These are phyloP conservation scores for Aldabrachelys gigantea DNA, from an alignment of 2,113 vertebrate genomes.

Conservation along the genomic window DNA sequence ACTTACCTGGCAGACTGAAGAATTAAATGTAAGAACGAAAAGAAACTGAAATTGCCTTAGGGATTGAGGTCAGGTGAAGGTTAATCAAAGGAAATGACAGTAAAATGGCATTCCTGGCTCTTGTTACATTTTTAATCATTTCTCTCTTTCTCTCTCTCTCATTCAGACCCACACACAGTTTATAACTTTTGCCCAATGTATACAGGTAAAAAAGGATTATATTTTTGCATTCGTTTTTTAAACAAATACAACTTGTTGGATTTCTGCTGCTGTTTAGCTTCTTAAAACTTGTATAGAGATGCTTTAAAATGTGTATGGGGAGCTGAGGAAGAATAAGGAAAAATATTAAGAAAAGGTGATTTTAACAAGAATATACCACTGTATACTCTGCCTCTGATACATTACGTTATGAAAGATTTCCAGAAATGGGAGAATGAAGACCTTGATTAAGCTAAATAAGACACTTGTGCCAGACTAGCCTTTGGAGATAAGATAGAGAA, in stretches of 20 bases:
- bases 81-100: conserved; percentile 85
- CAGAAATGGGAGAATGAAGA: conserved; percentile 54
- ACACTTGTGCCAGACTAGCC: neutral
- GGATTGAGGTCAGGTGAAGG: conserved; percentile 80
- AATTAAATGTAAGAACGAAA: conserved; percentile 76
- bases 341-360: conserved; percentile 63
- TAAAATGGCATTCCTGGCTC: conserved; percentile 77
- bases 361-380: conserved; percentile 61
- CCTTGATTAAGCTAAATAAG: conserved; percentile 45
- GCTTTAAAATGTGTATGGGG: conserved; percentile 53
- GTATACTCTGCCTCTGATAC: conserved; percentile 11
- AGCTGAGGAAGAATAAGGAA: conserved; percentile 38
- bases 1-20: conserved; percentile 59
- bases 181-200: conserved; percentile 24
- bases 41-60: conserved; percentile 74
- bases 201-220: conserved; percentile 20
- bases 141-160: neutral
- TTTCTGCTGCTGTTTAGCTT: conserved; percentile 18
- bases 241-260: conserved; percentile 15
- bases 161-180: conserved; percentile 24
- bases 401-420: conserved; percentile 54
- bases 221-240: conserved; percentile 38
- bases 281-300: conserved; percentile 28
- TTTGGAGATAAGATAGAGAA: conserved; percentile 29
- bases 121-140: conserved; percentile 79